A percentile compares a stretch with the other conserved stretches of the same genome.
Conservation (phyloP, 2,888 invertebrate genomes). For the Drosophila merina region DNA sequence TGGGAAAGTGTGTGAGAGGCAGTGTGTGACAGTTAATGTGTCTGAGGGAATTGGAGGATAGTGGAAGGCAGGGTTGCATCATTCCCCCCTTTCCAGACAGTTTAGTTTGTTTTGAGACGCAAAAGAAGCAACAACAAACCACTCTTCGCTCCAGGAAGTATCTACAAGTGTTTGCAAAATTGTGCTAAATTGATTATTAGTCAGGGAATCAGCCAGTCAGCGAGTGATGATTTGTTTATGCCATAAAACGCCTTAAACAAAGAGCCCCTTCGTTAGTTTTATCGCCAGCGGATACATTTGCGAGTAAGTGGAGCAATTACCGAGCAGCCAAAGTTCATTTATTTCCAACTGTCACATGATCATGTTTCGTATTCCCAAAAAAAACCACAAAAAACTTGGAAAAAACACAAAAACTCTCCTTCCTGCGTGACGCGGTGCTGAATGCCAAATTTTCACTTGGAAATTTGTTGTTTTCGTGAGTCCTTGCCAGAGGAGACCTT, state of each 20-base stretch:
- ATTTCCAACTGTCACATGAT: slow-evolving; percentile 30
- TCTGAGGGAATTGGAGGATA: not conserved
- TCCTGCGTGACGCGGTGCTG: not conserved
- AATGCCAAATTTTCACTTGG: slow-evolving; percentile 1
- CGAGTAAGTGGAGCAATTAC: slow-evolving; percentile 41
- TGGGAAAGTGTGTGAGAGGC: no score
- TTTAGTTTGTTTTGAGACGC: slow-evolving; percentile 14
- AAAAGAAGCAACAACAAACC: slow-evolving; percentile 11
- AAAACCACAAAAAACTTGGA: slow-evolving; percentile 3
- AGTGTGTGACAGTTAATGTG: no score
- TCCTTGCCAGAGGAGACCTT: not conserved
- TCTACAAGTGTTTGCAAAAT: slow-evolving; percentile 2
- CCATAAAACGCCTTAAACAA: slow-evolving; percentile 12
- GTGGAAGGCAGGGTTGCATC: not conserved
- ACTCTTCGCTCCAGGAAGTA: slow-evolving; percentile 19
- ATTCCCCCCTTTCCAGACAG: slow-evolving; percentile 4
- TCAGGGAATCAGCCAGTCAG: not conserved
- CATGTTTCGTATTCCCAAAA: not conserved
- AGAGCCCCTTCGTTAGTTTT: slow-evolving; percentile 5
- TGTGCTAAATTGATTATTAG: slow-evolving; percentile 23
- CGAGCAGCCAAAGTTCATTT: slow-evolving; percentile 20
- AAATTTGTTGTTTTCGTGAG: no score
- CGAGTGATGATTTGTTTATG: slow-evolving; percentile 20
- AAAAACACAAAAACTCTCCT: not conserved
- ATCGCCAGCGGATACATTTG: slow-evolving; percentile 18